Evolutionary conservation across 1,140 invertebrate species (phyloP).

Genomic region (Choristoneura fumiferana): DNA sequence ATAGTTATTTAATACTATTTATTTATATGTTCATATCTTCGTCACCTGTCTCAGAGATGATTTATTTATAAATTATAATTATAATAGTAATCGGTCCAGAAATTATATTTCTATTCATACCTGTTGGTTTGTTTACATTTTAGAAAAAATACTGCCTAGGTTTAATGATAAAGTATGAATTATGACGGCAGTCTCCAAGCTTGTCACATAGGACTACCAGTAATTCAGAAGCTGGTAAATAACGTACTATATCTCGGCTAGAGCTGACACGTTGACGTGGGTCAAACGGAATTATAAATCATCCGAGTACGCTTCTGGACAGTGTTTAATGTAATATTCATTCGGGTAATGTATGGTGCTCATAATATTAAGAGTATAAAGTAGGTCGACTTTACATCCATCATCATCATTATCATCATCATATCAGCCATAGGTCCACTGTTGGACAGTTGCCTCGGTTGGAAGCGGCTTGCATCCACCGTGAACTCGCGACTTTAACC

Average conservation of each 20-base stretch:
- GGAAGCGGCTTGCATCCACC: too few relatives aligned
- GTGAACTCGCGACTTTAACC: too few relatives aligned
- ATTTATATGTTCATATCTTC: too few relatives aligned
- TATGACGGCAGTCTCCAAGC: neutral
- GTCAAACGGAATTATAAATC: constrained; percentile 55
- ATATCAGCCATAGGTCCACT: too few relatives aligned
- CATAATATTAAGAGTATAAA: constrained; percentile 34
- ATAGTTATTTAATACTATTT: too few relatives aligned
- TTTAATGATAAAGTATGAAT: neutral
- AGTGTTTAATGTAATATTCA: constrained; percentile 60
- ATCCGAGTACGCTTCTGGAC: constrained; percentile 30
- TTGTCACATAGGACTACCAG: neutral
- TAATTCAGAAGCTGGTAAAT: constrained; percentile 14
- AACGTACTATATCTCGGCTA: constrained; percentile 9
- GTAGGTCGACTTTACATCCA: constrained; percentile 39
- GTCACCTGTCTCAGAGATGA: too few relatives aligned
- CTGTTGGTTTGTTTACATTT: too few relatives aligned
- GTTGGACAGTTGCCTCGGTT: too few relatives aligned
- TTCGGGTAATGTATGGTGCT: constrained; percentile 29
- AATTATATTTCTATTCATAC: too few relatives aligned
- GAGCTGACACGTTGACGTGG: constrained; percentile 18
- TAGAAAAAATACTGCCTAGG: neutral
- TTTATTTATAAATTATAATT: too few relatives aligned
- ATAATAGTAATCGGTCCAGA: too few relatives aligned
- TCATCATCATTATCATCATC: too few relatives aligned